A percentile compares a stretch with the other conserved stretches of the same genome.
phyloP scores from a whole-genome alignment of 1,140 invertebrate species.

The Drosophila chauvacae region DNA sequence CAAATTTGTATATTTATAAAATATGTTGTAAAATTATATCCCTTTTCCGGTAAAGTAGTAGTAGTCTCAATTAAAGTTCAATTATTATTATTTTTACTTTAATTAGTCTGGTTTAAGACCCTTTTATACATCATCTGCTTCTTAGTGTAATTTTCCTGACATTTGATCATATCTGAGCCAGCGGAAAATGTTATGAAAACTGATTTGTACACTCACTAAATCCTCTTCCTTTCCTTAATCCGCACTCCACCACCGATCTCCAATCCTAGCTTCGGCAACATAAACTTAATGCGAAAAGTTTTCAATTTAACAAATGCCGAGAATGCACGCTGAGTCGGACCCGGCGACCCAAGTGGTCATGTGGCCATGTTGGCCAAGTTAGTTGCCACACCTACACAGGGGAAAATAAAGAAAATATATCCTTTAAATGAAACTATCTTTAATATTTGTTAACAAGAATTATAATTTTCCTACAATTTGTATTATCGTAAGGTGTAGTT shows the following conservation, averaged over 20 bases:
- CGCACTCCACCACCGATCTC: conserved; percentile 2
- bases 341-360: conserved; percentile 56
- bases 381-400: neutral
- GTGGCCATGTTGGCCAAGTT: conserved; percentile 18
- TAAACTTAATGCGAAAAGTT: conserved; percentile 77
- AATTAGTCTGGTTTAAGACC: too few relatives aligned
- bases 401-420: neutral
- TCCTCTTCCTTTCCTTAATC: conserved; percentile 2
- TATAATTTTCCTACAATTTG: neutral
- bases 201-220: conserved; percentile 60
- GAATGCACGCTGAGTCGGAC: conserved; percentile 68
- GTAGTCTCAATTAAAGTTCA: too few relatives aligned
- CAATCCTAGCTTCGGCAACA: conserved; percentile 25
- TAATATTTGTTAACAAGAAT: too few relatives aligned
- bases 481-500: too few relatives aligned
- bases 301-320: conserved; percentile 75
- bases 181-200: conserved; percentile 58
- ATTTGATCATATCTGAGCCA: conserved; percentile 60
- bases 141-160: conserved; percentile 47
- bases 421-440: too few relatives aligned
- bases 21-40: too few relatives aligned
- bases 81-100: too few relatives aligned
- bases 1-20: too few relatives aligned
- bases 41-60: too few relatives aligned
- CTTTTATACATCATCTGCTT: neutral